Percentiles rank a stretch among this genome's conserved stretches.
These are phyloP conservation scores for Luperina testacea DNA, from an alignment of 2,888 invertebrate species.

Conservation along the genomic window DNA sequence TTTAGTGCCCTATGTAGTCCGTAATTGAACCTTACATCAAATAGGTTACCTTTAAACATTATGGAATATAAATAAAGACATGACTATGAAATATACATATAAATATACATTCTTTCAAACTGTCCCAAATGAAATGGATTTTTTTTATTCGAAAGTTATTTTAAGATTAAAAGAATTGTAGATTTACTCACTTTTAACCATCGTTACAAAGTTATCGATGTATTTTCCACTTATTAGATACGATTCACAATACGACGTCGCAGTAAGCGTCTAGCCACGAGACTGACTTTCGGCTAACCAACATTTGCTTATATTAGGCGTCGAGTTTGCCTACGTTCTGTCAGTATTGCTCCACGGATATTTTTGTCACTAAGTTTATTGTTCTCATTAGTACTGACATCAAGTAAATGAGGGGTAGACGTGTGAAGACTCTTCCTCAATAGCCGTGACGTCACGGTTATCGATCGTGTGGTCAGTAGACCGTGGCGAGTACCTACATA, in stretches of 20 bases:
- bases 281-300: constrained; percentile 55
- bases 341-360: constrained; percentile 24
- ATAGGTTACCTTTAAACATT: background rate
- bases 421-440: constrained; percentile 10
- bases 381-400: constrained; percentile 22
- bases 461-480: constrained; percentile 3
- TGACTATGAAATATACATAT: background rate
- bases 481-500: background rate
- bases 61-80: background rate
- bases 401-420: constrained; percentile 20
- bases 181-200: constrained; percentile 70
- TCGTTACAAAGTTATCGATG: constrained; percentile 49
- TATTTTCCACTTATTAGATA: constrained; percentile 39
- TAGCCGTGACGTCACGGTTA: constrained; percentile 39
- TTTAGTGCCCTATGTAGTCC: background rate
- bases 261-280: constrained; percentile 43
- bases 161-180: background rate
- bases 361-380: constrained; percentile 16
- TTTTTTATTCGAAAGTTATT: background rate
- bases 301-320: constrained; percentile 56
- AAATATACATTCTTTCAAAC: background rate
- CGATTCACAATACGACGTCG: constrained; percentile 55
- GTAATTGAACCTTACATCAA: background rate
- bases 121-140: background rate
- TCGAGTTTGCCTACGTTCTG: constrained; percentile 28